These are phyloP conservation scores for Strigamia crassipes DNA, from an alignment of 2,888 invertebrate species.

Conservation along the genomic window DNA sequence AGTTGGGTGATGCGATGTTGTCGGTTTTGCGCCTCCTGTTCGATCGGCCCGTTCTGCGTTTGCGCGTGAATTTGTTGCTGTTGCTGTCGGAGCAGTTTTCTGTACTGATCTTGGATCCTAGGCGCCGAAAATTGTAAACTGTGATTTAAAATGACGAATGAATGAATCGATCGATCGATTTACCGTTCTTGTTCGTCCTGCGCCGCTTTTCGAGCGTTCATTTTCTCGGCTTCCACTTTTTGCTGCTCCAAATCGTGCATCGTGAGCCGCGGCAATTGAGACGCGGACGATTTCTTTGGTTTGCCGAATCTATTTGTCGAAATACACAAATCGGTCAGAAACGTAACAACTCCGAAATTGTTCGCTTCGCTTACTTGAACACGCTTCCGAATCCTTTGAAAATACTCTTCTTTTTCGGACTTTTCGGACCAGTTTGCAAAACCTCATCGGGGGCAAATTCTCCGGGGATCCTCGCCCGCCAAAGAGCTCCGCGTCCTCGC, in stretches of 20 bases:
- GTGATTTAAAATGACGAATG: background rate
- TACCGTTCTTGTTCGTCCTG: constrained; percentile 55
- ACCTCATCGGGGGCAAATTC: constrained; percentile 45
- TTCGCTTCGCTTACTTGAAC: constrained; percentile 66
- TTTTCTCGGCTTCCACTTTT: constrained; percentile 49
- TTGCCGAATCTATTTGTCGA: constrained; percentile 54
- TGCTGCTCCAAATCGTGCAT: constrained; percentile 48
- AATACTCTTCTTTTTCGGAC: constrained; percentile 65
- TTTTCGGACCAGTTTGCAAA: constrained; percentile 50
- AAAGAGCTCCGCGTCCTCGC: constrained; percentile 36
- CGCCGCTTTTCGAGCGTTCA: constrained; percentile 51
- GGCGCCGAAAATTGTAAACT: background rate
- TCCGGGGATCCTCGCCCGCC: background rate
- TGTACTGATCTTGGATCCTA: constrained; percentile 62
- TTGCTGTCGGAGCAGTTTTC: constrained; percentile 56
- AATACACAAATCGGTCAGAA: constrained; percentile 19
- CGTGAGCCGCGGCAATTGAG: constrained; percentile 51
- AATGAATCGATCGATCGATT: background rate
- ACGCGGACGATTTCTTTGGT: constrained; percentile 53
- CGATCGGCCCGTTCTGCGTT: constrained; percentile 51
- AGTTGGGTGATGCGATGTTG: constrained; percentile 63
- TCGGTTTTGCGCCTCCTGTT: constrained; percentile 45
- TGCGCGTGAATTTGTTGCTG: constrained; percentile 59
- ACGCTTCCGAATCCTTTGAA: constrained; percentile 78
- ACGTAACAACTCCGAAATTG: too few relatives aligned